phyloP scores from a whole-genome alignment of 2,113 vertebrate species.

The Suricata suricatta region DNA sequence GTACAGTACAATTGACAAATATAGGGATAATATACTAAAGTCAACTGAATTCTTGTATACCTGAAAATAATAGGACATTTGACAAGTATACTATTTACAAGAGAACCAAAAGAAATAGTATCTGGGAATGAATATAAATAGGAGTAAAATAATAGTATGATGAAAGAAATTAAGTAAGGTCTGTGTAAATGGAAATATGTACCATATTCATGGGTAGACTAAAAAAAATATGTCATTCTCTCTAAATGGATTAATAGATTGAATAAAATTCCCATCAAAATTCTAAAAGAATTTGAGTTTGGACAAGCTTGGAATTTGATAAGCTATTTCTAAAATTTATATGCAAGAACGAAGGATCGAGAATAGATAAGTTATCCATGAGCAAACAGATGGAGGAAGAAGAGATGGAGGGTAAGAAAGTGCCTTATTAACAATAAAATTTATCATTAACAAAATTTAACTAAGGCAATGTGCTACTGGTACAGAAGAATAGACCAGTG shows the following conservation, averaged over 20 bases:
- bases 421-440: background rate
- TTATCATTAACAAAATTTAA: background rate
- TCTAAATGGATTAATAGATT: background rate
- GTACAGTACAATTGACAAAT: background rate
- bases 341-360: background rate
- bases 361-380: background rate
- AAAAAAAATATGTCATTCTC: background rate
- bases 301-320: background rate
- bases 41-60: background rate
- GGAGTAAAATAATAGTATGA: background rate
- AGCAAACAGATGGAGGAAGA: background rate
- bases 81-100: background rate
- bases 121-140: background rate
- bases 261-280: background rate
- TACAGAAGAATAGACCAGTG: background rate
- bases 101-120: background rate
- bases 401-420: background rate
- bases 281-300: background rate
- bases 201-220: background rate
- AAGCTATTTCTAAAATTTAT: background rate
- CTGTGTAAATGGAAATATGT: background rate
- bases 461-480: background rate
- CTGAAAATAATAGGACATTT: background rate
- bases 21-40: background rate
- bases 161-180: background rate